Percentiles rank a stretch among this genome's conserved stretches.
phyloP scores from a whole-genome alignment of 2,888 invertebrate genomes.

The Odontomyia ornata region DNA sequence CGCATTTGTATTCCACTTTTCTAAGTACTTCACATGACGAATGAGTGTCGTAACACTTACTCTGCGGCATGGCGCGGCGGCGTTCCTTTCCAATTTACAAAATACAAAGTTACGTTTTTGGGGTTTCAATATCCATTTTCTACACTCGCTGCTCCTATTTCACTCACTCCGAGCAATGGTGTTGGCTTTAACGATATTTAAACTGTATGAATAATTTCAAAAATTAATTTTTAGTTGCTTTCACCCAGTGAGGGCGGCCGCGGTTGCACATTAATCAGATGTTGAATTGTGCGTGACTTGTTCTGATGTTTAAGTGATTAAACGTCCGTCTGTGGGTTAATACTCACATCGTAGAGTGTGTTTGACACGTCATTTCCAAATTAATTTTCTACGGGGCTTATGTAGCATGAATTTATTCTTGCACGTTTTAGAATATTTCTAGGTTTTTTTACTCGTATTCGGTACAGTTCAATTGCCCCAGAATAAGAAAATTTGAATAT shows the following conservation, averaged over 20 bases:
- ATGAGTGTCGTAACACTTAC: constrained; percentile 16
- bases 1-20: not conserved
- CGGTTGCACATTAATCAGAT: constrained; percentile 35
- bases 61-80: too few relatives aligned
- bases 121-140: not conserved
- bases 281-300: constrained; percentile 41
- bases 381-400: constrained; percentile 30
- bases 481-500: not conserved
- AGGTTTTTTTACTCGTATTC: too few relatives aligned
- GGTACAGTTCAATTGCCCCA: not conserved
- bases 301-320: constrained; percentile 18
- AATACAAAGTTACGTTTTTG: not conserved
- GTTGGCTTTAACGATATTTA: constrained; percentile 28
- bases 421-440: not conserved
- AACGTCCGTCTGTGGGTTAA: constrained; percentile 4
- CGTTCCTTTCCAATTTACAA: constrained; percentile 1
- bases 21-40: constrained; percentile 7
- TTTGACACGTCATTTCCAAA: constrained; percentile 33
- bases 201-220: constrained; percentile 30
- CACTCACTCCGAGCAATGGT: not conserved
- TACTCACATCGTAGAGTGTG: not conserved
- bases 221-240: constrained; percentile 17
- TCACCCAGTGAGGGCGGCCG: not conserved
- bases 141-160: too few relatives aligned
- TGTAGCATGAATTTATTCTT: not conserved